These are phyloP conservation scores for Lissocephala sabroskyi DNA, from an alignment of 2,888 invertebrate genomes.

Conservation along the genomic window DNA sequence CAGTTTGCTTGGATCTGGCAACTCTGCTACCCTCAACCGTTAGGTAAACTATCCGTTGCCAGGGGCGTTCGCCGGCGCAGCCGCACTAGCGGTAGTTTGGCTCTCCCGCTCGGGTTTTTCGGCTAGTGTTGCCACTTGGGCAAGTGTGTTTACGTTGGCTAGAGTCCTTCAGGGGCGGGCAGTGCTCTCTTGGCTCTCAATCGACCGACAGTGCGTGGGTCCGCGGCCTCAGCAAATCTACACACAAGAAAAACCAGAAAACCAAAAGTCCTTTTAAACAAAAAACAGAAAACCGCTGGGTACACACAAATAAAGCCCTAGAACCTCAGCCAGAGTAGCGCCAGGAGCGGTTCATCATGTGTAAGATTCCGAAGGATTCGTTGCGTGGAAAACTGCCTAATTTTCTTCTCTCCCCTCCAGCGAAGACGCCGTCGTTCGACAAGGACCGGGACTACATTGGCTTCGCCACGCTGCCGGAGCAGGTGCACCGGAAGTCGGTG, in stretches of 20 bases:
- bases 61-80: slow-evolving; percentile 20
- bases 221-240: neutral
- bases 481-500: slow-evolving; percentile 96
- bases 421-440: slow-evolving; percentile 72
- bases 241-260: neutral
- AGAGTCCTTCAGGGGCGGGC: too few species aligned
- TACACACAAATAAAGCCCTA: slow-evolving; percentile 32
- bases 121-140: slow-evolving; percentile 25
- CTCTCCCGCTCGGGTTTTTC: too few species aligned
- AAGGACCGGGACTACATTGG: slow-evolving; percentile 89
- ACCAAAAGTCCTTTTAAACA: too few species aligned
- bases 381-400: too few species aligned
- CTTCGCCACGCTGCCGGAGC: slow-evolving; percentile 95
- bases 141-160: too few species aligned
- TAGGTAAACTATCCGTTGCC: too few species aligned
- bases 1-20: too few species aligned
- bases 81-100: too few species aligned
- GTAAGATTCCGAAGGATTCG: neutral
- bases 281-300: neutral
- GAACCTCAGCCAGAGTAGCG: slow-evolving; percentile 15
- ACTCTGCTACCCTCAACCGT: too few species aligned
- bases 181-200: too few species aligned
- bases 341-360: neutral
- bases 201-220: too few species aligned
- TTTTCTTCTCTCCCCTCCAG: slow-evolving; percentile 22